Percentiles rank a stretch among this genome's conserved stretches.
phyloP scores from a whole-genome alignment of 2,888 invertebrate species.

The Syrista parreyssii region DNA sequence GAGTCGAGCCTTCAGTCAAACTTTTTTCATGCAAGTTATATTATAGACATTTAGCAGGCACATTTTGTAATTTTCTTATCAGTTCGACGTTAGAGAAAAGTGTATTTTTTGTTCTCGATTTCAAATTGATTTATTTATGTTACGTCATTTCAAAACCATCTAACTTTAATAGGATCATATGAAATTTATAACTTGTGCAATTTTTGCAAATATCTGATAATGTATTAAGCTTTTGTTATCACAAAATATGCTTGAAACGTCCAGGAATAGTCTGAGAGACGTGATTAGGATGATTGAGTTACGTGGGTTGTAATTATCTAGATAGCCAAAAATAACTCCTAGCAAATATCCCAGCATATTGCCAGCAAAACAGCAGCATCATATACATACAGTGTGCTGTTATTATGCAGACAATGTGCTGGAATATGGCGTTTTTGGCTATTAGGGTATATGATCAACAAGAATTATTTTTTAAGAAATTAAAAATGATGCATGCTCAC shows the following conservation, averaged over 20 bases:
- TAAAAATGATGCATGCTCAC: not conserved
- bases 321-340: too few relatives aligned
- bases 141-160: not conserved
- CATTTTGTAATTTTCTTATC: not conserved
- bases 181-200: not conserved
- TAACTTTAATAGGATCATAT: not conserved
- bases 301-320: not conserved
- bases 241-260: not conserved
- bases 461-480: not conserved
- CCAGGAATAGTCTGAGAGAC: not conserved
- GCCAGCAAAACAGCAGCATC: too few relatives aligned
- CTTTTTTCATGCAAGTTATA: not conserved
- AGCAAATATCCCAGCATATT: too few relatives aligned
- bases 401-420: too few relatives aligned
- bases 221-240: too few relatives aligned
- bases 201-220: not conserved
- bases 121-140: not conserved
- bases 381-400: too few relatives aligned
- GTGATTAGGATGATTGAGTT: not conserved
- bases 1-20: conserved; percentile 33
- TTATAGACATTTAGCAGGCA: not conserved
- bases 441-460: not conserved
- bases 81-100: not conserved
- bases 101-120: not conserved
- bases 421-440: too few relatives aligned